Evolutionary conservation across 1,140 invertebrate species (phyloP), one percentile per base, ranked within the genome.

Genomic region (Aphelenchoides besseyi): DNA sequence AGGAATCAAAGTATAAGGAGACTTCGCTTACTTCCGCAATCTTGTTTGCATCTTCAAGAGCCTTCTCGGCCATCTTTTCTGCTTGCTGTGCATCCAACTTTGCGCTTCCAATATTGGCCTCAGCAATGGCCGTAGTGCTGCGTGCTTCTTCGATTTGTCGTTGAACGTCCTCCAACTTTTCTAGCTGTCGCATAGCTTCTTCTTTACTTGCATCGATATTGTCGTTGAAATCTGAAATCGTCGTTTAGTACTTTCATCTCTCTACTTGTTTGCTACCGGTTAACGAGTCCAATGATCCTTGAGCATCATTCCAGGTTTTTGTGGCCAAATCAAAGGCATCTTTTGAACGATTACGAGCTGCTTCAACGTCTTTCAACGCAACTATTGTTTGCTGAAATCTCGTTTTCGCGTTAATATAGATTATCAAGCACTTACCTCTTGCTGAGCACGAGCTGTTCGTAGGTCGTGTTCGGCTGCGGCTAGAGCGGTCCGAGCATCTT

Each of bases 131-230:
- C 12, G 79, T 74, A 8, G 37, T 74, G 53, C 69, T 33, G 35
- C 78, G 61, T 18, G 80, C 81, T 23, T 75, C 66, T 2, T 63
- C 30, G 23, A 82, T 76, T 54, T 72, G 70, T 29, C 73, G 54
- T 57, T 83, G 26, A 55, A 84, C 83, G 2, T 73, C 70, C 8
- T 29, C 30, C 2, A 83, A 54, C 35, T 75, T 66, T 36, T 74
- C 71, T 32, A 83, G 61, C 35, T 79, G 74, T 23, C 71, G 69
- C 8, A 79, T 30, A n/a, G 81, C 81, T 16, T 81, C 81, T 28
- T 55, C 76, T 57, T 82, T 82, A 5, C 69, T 77, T 37, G 77
- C 64, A 28, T 84, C 76, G n/a, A 84, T 69, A 53, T 81, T 78
- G n/a, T 74, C 72, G 26, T 79, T 73, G 72, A 83, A 83, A 37